Percentiles rank a stretch among this genome's conserved stretches.
Conservation (phyloP, 1,140 invertebrate species). For the Papilio xuthus region DNA sequence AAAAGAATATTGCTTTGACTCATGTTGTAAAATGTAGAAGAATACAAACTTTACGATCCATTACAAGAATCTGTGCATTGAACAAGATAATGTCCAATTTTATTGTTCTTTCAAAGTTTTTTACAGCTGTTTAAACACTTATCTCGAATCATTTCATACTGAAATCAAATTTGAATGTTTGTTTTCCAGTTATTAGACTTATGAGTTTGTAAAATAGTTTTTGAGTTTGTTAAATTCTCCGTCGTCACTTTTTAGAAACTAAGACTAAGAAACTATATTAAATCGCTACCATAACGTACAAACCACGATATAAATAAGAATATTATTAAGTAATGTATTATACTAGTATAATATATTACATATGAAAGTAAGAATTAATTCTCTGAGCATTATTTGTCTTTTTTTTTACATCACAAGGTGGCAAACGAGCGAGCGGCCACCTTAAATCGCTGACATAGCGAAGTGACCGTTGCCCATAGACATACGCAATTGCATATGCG, state of each 20-base stretch:
- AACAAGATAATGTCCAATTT: conserved; percentile 25
- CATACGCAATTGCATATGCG: too few species aligned
- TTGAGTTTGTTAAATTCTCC: background rate
- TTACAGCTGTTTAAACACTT: conserved; percentile 11
- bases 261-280: background rate
- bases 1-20: conserved; percentile 8
- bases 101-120: conserved; percentile 30
- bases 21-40: conserved; percentile 23
- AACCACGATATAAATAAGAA: too few species aligned
- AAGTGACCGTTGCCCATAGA: too few species aligned
- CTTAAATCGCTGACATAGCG: too few species aligned
- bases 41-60: conserved; percentile 26
- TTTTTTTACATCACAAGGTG: too few species aligned
- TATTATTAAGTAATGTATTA: too few species aligned
- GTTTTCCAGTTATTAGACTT: conserved; percentile 2
- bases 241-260: background rate
- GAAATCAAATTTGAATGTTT: conserved; percentile 6
- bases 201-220: background rate
- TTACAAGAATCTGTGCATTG: conserved; percentile 27
- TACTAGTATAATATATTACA: too few species aligned
- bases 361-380: too few species aligned
- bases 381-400: too few species aligned
- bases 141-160: conserved; percentile 5
- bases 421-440: too few species aligned
- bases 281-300: too few species aligned